phyloP scores from a whole-genome alignment of 2,113 vertebrate genomes.

The Trochalopteron elliotii region DNA sequence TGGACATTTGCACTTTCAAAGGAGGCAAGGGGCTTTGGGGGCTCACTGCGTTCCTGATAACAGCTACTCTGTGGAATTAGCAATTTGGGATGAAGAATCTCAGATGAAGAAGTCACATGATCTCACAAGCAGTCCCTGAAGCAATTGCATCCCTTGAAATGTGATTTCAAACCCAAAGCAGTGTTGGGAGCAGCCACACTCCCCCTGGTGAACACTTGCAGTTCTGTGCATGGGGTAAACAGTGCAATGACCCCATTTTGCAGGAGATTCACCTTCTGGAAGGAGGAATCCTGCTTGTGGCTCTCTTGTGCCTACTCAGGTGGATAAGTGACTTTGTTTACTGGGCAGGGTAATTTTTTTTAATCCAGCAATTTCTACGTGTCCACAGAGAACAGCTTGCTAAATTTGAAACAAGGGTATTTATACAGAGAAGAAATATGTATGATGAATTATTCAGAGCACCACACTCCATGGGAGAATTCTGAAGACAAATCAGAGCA shows the following conservation, averaged over 20 bases:
- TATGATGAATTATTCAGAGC: not conserved
- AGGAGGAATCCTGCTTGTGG: not conserved
- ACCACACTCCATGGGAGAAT: not conserved
- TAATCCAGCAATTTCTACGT: not conserved
- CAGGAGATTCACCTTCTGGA: not conserved
- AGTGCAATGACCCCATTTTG: rapidly evolving
- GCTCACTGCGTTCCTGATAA: not conserved
- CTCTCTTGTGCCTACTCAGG: not conserved
- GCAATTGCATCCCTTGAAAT: not conserved
- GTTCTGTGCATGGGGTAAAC: not conserved
- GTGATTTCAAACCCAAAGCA: not conserved
- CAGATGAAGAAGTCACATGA: not conserved
- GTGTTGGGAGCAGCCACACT: not conserved
- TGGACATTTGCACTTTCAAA: not conserved
- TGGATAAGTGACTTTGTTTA: not conserved
- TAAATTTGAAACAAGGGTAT: not conserved
- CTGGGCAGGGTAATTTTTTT: not conserved
- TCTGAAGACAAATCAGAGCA: not conserved
- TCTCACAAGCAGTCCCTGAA: not conserved
- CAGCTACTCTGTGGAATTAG: not conserved
- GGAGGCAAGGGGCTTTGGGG: not conserved
- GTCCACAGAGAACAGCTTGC: not conserved
- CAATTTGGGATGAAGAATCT: not conserved
- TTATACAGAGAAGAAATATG: not conserved
- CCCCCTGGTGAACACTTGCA: rapidly evolving